Evolutionary conservation across 2,888 invertebrate genomes (phyloP), one percentile per base, ranked within the genome.

Genomic region (Eurytoma adleriae): DNA sequence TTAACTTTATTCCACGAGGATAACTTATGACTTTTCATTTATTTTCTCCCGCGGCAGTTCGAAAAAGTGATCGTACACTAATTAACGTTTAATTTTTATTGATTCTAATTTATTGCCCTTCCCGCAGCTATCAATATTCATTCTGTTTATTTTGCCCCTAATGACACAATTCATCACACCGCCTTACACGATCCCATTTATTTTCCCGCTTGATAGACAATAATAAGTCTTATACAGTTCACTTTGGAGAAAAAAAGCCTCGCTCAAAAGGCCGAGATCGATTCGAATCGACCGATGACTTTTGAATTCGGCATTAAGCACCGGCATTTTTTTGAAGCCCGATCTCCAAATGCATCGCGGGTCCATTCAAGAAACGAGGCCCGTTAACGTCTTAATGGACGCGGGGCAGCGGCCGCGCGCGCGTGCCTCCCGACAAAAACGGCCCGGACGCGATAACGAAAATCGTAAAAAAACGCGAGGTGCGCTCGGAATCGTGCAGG

Each of bases 381-480:
- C 73, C 69, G 74, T 79, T 75, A 79, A 71, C 66, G 61, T 70
- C 70, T 61, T 75, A 79, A 75, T 71, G 71, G 79, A 70, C 59
- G 54, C 20, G 57, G 50, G 40, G 18, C 52, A 54, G 56, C 27
- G 56, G 20, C 48, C 50, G 61, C 56, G 54, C 40, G 56, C 40
- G 56, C 50, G 61, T 62, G 54, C 52, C 59, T 54, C 52, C 61
- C 18, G 18, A 56, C 40, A 48, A 54, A 48, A 66, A 62, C 14
- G 56, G 20, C 13, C 27, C 14, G 27, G 20, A 24, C 27, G 4
- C 40, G 40, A 40, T 40, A 40, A 40, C 40, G 40, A 40, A 40
- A 40, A 40, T 40, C 40, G 40, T 40, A 40, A 40, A 40, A 40
- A 40, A 40, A 40, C 40, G 40, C 40, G 2, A 40, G 40, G 40